Evolutionary conservation across 2,888 invertebrate species (phyloP).

Genomic region (Eudemis profundana): DNA sequence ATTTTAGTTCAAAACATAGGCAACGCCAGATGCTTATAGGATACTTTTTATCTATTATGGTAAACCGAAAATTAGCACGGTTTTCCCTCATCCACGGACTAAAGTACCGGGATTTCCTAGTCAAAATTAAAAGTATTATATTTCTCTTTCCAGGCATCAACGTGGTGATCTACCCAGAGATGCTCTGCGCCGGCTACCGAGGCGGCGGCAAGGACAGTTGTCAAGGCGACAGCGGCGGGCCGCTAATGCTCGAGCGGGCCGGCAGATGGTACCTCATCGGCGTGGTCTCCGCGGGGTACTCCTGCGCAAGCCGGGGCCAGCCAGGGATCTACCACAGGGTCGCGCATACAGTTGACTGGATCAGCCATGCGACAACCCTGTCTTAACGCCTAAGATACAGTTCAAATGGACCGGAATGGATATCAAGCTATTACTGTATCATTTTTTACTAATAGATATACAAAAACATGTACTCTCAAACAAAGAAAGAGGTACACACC

Average conservation of each 20-base stretch:
- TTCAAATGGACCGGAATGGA: background rate
- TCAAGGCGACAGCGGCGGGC: conserved; percentile 95
- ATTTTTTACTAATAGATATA: too few relatives aligned
- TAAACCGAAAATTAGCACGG: too few relatives aligned
- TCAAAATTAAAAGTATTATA: background rate
- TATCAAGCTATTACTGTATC: too few relatives aligned
- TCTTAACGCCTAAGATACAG: conserved; percentile 58
- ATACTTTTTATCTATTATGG: too few relatives aligned
- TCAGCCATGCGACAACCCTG: conserved; percentile 86
- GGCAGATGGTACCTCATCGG: conserved; percentile 96
- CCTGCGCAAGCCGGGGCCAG: conserved; percentile 96
- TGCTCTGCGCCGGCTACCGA: conserved; percentile 97
- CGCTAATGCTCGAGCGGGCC: conserved; percentile 94
- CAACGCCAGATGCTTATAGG: too few relatives aligned
- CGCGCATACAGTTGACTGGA: conserved; percentile 97
- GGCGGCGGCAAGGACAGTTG: conserved; percentile 93
- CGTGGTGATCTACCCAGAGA: conserved; percentile 96
- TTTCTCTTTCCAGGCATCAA: conserved; percentile 88
- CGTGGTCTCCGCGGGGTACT: conserved; percentile 97
- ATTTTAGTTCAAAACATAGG: too few relatives aligned
- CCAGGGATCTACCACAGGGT: conserved; percentile 97
- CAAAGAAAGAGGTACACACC: too few relatives aligned
- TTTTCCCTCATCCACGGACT: too few relatives aligned
- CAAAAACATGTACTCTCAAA: too few relatives aligned
- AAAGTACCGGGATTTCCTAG: too few relatives aligned